These are phyloP conservation scores for Gymnoscopelus microlampas DNA, from an alignment of 2,797 vertebrate species.

Conservation along the genomic window DNA sequence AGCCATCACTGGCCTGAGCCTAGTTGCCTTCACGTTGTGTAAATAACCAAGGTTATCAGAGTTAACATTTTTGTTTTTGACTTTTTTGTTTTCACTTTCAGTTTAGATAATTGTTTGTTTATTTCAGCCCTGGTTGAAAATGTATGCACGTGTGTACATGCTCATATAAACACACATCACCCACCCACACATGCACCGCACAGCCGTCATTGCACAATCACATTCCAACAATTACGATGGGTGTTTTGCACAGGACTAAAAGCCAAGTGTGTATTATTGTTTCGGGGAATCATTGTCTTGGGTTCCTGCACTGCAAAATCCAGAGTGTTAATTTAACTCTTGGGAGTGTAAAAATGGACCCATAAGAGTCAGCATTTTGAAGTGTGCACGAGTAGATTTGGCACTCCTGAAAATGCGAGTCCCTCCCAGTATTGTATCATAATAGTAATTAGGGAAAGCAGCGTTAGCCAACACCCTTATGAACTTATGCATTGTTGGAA, in stretches of 20 bases:
- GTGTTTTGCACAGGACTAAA: slow-evolving; percentile 42
- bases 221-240: slow-evolving; percentile 38
- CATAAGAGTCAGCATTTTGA: no score
- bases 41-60: no score
- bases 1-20: no score
- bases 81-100: no score
- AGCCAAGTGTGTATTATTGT: slow-evolving; percentile 50
- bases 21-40: no score
- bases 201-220: background rate
- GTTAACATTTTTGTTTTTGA: no score
- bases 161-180: background rate
- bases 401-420: slow-evolving; percentile 41
- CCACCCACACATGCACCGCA: background rate
- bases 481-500: no score
- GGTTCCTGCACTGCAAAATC: slow-evolving; percentile 47
- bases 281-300: slow-evolving; percentile 50
- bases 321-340: no score
- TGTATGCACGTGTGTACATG: background rate
- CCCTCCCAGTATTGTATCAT: slow-evolving; percentile 17
- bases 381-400: slow-evolving; percentile 1
- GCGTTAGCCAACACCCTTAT: slow-evolving; percentile 14
- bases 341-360: no score
- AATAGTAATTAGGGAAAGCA: slow-evolving; percentile 29
- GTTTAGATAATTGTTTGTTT: no score
- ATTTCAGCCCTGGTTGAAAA: no score